These are phyloP conservation scores for Heliconius himera DNA, from an alignment of 1,140 invertebrate species.

Conservation along the genomic window DNA sequence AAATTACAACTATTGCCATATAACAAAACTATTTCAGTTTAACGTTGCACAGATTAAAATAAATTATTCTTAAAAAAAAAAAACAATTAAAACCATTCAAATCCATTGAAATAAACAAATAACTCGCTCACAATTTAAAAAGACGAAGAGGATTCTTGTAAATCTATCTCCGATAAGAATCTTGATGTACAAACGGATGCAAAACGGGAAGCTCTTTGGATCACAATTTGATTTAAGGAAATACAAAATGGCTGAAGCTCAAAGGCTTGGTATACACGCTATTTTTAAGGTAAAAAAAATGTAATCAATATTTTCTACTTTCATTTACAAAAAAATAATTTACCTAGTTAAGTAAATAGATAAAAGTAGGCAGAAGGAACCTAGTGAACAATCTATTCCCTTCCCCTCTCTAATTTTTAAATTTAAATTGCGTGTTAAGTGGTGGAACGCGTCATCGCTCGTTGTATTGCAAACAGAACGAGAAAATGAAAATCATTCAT, in stretches of 20 bases:
- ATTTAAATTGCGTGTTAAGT: too few relatives aligned
- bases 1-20: too few relatives aligned
- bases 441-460: too few relatives aligned
- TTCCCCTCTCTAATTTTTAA: too few relatives aligned
- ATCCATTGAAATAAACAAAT: constrained; percentile 65
- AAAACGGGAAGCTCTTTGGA: constrained; percentile 67
- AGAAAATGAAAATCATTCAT: too few relatives aligned
- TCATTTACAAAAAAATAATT: too few relatives aligned
- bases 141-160: constrained; percentile 73
- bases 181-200: constrained; percentile 79
- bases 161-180: constrained; percentile 78
- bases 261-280: constrained; percentile 39
- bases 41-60: neutral
- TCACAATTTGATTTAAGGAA: constrained; percentile 70
- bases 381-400: too few relatives aligned
- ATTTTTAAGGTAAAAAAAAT: neutral
- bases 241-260: constrained; percentile 50
- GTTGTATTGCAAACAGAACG: too few relatives aligned
- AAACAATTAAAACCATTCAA: constrained; percentile 48
- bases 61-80: neutral
- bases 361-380: too few relatives aligned
- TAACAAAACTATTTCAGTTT: neutral
- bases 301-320: too few relatives aligned
- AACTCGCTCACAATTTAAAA: constrained; percentile 63
- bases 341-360: too few relatives aligned